phyloP scores from a whole-genome alignment of 1,140 invertebrate species.

The Megalonaias nervosa region DNA sequence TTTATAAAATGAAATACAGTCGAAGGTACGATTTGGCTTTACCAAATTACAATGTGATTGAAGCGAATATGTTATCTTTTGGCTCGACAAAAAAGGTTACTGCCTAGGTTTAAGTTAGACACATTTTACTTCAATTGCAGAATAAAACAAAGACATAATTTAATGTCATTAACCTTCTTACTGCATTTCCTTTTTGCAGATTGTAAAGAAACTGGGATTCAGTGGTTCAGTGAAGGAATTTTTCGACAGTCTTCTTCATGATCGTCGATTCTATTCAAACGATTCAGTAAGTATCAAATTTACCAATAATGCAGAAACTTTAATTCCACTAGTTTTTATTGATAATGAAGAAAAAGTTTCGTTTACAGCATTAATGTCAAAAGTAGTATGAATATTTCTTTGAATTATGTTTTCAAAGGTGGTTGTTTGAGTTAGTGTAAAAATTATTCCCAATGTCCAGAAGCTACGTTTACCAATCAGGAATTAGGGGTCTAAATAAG shows the following conservation, averaged over 20 bases:
- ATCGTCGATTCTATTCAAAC: conserved; percentile 39
- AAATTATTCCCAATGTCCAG: no score
- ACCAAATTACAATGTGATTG: neutral
- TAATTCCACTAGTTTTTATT: no score
- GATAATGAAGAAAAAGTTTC: no score
- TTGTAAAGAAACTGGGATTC: conserved; percentile 29
- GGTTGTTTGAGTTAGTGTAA: no score
- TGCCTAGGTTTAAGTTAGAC: neutral
- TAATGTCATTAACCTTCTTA: neutral
- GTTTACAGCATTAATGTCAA: no score
- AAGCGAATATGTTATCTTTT: neutral
- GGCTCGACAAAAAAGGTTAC: neutral
- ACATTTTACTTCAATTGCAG: neutral
- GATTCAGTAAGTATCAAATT: conserved; percentile 37
- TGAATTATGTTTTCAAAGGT: no score
- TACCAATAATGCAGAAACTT: no score
- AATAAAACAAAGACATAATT: neutral
- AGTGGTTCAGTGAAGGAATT: conserved; percentile 40
- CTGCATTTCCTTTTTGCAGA: conserved; percentile 16
- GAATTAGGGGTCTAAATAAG: no score
- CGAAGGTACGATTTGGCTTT: no score
- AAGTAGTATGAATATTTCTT: no score
- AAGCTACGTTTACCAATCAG: no score
- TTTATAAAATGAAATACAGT: no score
- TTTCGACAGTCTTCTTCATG: conserved; percentile 33